Percentiles rank a stretch among this genome's conserved stretches.
These are phyloP conservation scores for Chalcis sispes DNA, from an alignment of 2,888 invertebrate genomes.

Conservation along the genomic window DNA sequence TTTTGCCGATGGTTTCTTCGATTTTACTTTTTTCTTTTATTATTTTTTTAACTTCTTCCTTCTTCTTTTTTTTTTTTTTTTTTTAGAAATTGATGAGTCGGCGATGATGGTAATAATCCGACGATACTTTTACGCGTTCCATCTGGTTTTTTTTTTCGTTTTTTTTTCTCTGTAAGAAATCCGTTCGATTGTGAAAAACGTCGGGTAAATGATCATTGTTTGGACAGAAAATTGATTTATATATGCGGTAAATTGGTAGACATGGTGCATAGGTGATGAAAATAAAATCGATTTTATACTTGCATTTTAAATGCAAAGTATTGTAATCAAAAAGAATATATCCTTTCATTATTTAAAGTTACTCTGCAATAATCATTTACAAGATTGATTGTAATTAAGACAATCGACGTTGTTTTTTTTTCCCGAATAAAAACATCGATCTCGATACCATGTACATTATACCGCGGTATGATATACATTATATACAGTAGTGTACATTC, in stretches of 20 bases:
- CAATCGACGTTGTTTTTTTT: too few species aligned
- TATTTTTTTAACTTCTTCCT: slow-evolving; percentile 12
- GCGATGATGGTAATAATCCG: slow-evolving; percentile 27
- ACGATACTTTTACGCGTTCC: not conserved
- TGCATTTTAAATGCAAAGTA: too few species aligned
- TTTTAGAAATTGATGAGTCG: slow-evolving; percentile 45
- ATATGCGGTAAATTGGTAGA: too few species aligned
- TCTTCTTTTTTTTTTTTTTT: not conserved
- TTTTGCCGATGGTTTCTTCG: slow-evolving; percentile 33
- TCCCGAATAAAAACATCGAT: too few species aligned
- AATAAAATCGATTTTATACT: too few species aligned
- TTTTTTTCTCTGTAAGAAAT: not conserved
- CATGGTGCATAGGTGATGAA: too few species aligned
- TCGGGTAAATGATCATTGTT: not conserved
- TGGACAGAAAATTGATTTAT: not conserved
- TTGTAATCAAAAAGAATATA: too few species aligned
- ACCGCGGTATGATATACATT: too few species aligned
- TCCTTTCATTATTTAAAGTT: too few species aligned
- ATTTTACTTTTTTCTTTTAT: too few species aligned
- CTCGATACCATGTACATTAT: not conserved
- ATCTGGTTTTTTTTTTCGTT: not conserved
- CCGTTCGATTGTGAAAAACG: not conserved
- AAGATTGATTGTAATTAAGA: too few species aligned
- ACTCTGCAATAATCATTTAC: too few species aligned
- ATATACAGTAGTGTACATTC: not conserved